A percentile compares a stretch with the other conserved stretches of the same genome.
These are phyloP conservation scores for Tetraodon nigroviridis DNA, from an alignment of 2,113 vertebrate genomes.

Conservation along the genomic window DNA sequence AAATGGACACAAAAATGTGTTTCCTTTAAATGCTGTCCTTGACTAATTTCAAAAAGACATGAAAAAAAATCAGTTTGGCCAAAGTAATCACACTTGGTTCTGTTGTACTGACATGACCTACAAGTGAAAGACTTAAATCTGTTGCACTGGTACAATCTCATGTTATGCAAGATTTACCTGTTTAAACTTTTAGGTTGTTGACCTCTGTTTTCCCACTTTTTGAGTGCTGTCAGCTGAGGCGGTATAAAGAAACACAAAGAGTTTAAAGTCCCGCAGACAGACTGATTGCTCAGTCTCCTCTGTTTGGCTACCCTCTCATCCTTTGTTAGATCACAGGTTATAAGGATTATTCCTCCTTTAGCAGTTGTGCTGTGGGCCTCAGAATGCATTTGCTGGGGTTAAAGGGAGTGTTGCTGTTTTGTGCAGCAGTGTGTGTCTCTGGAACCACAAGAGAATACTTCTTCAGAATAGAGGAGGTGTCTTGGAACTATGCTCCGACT, in stretches of 20 bases:
- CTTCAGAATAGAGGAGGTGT: conserved; percentile 69
- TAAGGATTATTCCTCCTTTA: not conserved
- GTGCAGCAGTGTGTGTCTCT: conserved; percentile 36
- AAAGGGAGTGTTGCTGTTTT: conserved; percentile 38
- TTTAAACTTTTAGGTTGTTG: conserved; percentile 25
- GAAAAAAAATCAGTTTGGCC: not conserved
- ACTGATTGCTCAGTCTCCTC: conserved; percentile 2
- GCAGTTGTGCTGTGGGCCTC: not conserved
- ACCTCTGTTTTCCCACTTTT: conserved; percentile 16
- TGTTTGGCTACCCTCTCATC: not conserved
- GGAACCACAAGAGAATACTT: conserved; percentile 69
- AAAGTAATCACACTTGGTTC: no score
- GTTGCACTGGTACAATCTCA: not conserved
- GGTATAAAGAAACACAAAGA: conserved; percentile 39
- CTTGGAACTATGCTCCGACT: conserved; percentile 62
- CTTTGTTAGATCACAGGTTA: not conserved
- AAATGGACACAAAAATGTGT: not conserved
- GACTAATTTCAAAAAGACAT: not conserved
- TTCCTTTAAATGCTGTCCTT: not conserved
- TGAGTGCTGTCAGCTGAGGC: conserved; percentile 1
- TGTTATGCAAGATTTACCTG: conserved; percentile 32
- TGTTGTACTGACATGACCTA: no score
- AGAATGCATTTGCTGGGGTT: conserved; percentile 21
- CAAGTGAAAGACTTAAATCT: not conserved
- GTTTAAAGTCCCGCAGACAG: conserved; percentile 17